These are phyloP conservation scores for Asteroscopus sphinx DNA, from an alignment of 2,888 invertebrate species.

Conservation along the genomic window DNA sequence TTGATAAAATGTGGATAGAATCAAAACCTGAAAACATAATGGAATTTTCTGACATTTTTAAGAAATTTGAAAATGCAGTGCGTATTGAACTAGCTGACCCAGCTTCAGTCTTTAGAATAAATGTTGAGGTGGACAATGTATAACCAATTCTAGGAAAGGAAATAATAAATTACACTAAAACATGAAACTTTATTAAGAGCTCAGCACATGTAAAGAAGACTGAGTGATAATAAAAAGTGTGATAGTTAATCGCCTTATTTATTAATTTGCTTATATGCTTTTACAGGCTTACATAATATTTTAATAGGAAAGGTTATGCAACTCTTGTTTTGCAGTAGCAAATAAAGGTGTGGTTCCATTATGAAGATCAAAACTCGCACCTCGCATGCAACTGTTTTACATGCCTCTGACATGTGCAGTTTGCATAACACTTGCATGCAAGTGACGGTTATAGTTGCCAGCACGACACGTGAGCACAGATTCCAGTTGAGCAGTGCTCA, in stretches of 20 bases:
- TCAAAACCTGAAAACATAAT: conserved; percentile 98
- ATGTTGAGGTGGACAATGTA: conserved; percentile 93
- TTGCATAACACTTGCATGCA: no score
- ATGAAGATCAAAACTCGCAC: no score
- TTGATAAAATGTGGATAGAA: conserved; percentile 98
- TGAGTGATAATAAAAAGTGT: conserved; percentile 41
- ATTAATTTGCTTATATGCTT: conserved; percentile 19
- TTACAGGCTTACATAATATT: conserved; percentile 15
- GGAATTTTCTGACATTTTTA: conserved; percentile 97
- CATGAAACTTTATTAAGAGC: conserved; percentile 21
- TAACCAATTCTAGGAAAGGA: conserved; percentile 60
- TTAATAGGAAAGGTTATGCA: neutral
- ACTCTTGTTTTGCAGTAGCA: conserved; percentile 5
- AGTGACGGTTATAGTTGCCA: no score
- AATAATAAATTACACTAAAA: conserved; percentile 18
- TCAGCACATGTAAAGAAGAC: conserved; percentile 42
- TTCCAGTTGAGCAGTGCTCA: no score
- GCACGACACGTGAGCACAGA: no score
- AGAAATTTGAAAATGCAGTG: conserved; percentile 95
- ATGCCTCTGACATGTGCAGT: no score
- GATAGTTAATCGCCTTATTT: conserved; percentile 35
- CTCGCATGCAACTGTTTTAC: no score
- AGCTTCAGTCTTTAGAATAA: conserved; percentile 93
- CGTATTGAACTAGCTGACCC: conserved; percentile 92
- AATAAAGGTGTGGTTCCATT: no score